Evolutionary conservation across 2,113 vertebrate genomes (phyloP), one percentile per base, ranked within the genome.

Genomic region (Ornithorhynchus anatinus): DNA sequence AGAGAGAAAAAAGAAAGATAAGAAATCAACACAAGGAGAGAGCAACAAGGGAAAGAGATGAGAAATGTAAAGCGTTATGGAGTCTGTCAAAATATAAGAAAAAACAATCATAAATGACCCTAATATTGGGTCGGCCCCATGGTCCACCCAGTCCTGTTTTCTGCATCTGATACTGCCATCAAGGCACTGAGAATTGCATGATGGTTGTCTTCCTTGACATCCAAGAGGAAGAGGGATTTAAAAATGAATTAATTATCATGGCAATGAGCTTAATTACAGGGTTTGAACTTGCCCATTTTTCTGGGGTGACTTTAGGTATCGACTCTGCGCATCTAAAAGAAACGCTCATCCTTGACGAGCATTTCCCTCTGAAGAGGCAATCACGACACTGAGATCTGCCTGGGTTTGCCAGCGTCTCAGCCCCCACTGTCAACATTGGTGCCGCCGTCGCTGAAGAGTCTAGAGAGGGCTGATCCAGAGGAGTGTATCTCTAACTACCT

Each of bases 211-310:
- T 11, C 27, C 47, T 66, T 66, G 0, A 0, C 67, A 77, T 48
- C 14, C 0, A 40, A 40, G 36, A 72, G 59, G 44, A 43, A 60
- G 36, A 63, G 75, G 79, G 66, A 48, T 27, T 48, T 48, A 48
- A 48, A 48, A 27, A 56, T 35, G 75, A 72, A 81, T 82, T 80
- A 75, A 87, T 77, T 77, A 79, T 75, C 36, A 50, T 80, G 45
- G 54, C 69, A 68, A 84, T 79, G 75, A 76, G 69, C 77, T 77
- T 85, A 87, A 84, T 84, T 63, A 85, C 43, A 69, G 38, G 69
- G 39, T 81, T 78, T 75, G 80, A 79, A 75, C 15, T 0, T 32
- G 70, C 32, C 70, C 69, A 61, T 65, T 53, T 65, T 67, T 68
- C 61, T 20, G 19, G 66, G 58, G 64, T 48, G 45, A 59, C 48